These are phyloP conservation scores for Enteromius afrohamiltoni DNA, from an alignment of 2,797 vertebrate species.

Conservation along the genomic window DNA sequence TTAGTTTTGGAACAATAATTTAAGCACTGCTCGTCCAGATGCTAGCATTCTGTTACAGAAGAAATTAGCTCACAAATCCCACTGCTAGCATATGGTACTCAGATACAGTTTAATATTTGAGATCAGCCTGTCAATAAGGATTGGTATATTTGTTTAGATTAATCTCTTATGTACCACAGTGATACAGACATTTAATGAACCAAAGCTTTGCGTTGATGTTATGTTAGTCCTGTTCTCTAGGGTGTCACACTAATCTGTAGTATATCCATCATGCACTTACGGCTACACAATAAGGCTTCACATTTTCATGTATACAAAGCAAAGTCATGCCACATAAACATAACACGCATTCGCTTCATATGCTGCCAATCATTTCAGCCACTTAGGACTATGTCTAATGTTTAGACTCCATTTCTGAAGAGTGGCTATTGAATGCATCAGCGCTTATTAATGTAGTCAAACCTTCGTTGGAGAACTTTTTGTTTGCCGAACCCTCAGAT, in stretches of 20 bases:
- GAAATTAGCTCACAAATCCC: slow-evolving; percentile 51
- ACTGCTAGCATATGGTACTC: slow-evolving; percentile 52
- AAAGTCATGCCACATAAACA: slow-evolving; percentile 72
- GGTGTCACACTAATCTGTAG: slow-evolving; percentile 61
- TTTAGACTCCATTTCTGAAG: slow-evolving; percentile 15
- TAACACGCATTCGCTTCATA: slow-evolving; percentile 67
- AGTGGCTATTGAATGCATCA: slow-evolving; percentile 9
- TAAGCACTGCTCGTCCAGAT: slow-evolving; percentile 63
- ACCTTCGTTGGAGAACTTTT: slow-evolving; percentile 3
- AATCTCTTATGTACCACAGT: slow-evolving; percentile 9
- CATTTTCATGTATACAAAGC: slow-evolving; percentile 73
- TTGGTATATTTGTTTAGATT: slow-evolving; percentile 28
- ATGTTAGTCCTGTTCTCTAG: slow-evolving; percentile 38
- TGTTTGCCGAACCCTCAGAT: not conserved
- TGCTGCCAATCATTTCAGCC: slow-evolving; percentile 64
- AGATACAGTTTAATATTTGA: slow-evolving; percentile 53
- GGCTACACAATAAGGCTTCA: slow-evolving; percentile 67
- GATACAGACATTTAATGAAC: not conserved
- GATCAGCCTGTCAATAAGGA: slow-evolving; percentile 28
- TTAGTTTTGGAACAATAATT: slow-evolving; percentile 60
- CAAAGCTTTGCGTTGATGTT: slow-evolving; percentile 51
- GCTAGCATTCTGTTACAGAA: slow-evolving; percentile 55
- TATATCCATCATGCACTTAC: slow-evolving; percentile 59
- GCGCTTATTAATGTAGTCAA: not conserved
- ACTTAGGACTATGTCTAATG: slow-evolving; percentile 34